These are phyloP conservation scores for Eudyptes chrysolophus DNA, from an alignment of 2,113 vertebrate species.

Conservation along the genomic window DNA sequence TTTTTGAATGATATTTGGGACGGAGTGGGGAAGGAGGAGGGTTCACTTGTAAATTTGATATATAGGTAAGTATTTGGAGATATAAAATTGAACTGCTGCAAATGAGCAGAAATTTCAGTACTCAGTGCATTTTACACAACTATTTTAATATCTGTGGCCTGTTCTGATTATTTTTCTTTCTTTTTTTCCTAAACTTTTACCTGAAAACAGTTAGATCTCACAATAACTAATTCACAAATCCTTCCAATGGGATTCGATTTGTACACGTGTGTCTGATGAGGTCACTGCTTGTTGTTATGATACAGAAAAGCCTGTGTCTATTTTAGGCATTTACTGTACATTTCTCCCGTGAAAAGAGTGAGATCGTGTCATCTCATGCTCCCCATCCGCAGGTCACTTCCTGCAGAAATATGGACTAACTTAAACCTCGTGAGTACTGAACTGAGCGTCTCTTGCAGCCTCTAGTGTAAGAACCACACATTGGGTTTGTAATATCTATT, in stretches of 20 bases:
- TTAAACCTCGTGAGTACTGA: constrained; percentile 99
- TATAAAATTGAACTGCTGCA: constrained; percentile 69
- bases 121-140: constrained; percentile 70
- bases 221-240: constrained; percentile 76
- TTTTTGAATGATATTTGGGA: constrained; percentile 50
- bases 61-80: constrained; percentile 78
- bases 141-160: constrained; percentile 67
- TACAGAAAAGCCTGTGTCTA: constrained; percentile 99
- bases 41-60: constrained; percentile 13
- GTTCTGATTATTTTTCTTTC: constrained; percentile 65
- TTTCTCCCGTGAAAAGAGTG: constrained; percentile 99
- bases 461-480: constrained; percentile 83
- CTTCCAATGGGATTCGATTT: constrained; percentile 81
- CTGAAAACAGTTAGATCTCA: constrained; percentile 76
- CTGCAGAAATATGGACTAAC: constrained; percentile 99
- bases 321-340: constrained; percentile 99
- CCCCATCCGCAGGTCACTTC: constrained; percentile 99
- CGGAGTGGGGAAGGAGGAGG: neutral
- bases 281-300: constrained; percentile 98
- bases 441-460: constrained; percentile 89
- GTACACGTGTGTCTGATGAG: constrained; percentile 88
- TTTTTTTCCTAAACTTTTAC: constrained; percentile 71
- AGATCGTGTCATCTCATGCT: constrained; percentile 98
- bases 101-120: constrained; percentile 80
- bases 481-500: constrained; percentile 77